Conservation (phyloP, 2,113 vertebrate genomes). For the Nothocercus julius region DNA sequence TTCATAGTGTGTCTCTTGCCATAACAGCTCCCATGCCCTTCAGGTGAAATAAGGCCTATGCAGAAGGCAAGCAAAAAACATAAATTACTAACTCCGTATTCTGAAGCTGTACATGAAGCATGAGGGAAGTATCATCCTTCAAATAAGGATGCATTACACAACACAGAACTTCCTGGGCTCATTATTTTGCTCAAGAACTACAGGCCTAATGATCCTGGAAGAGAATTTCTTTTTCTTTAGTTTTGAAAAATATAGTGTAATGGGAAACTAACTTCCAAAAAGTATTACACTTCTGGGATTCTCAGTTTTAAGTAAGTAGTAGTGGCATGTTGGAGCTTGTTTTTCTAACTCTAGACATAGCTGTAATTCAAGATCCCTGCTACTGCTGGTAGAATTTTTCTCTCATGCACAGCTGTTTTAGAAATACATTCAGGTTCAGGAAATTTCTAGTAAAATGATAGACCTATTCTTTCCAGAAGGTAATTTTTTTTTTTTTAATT, state of each 20-base stretch:
- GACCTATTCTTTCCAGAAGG: not conserved
- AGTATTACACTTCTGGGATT: not conserved
- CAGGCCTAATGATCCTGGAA: not conserved
- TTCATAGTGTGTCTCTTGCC: not conserved
- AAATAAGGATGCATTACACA: not conserved
- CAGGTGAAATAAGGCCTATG: not conserved
- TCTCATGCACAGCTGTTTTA: not conserved
- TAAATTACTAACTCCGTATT: not conserved
- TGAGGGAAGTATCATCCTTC: not conserved
- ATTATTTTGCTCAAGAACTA: not conserved
- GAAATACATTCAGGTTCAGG: not conserved
- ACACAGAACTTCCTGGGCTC: not conserved
- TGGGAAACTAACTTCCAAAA: not conserved
- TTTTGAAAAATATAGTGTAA: not conserved
- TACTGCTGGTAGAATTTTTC: not conserved
- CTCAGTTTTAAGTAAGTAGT: not conserved
- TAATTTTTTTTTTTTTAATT: not conserved
- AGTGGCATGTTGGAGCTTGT: fast-evolving
- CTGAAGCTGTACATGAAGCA: not conserved
- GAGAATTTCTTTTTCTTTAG: not conserved
- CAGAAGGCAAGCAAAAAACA: not conserved
- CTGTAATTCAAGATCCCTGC: not conserved
- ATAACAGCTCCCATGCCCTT: not conserved
- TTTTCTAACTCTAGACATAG: not conserved
- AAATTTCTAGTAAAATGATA: not conserved